Base-by-base conservation (phyloP, 1,140 invertebrate genomes). In the Aphidius gifuensis region DNA sequence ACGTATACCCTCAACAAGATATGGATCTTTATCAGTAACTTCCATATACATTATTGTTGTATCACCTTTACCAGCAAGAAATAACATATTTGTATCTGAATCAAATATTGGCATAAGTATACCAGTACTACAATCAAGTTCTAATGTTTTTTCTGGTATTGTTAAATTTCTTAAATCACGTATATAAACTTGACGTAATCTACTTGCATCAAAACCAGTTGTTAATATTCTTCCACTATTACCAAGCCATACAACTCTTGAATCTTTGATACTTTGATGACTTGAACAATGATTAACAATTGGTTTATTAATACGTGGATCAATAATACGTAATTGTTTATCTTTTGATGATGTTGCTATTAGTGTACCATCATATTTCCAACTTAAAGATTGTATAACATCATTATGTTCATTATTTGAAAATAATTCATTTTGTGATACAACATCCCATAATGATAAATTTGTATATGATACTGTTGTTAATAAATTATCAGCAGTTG, bases 1-100 rank as follows among this genome's bases (percentile, higher is more conserved):
- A 65, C 90, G 82, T 61, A 91, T 85, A 43, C 92, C 92, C 79
- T 95, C 92, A 60, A 90, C 89, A 1, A 95, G 76, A 74, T 87
- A 92, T 2, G 92, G 92, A 71, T 94, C 92, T 69, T 89, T 87
- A 62, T 94, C 91, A 40, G 85, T 88, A 1, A 95, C 85, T 81
- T 95, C 92, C 86, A 93, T 87, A 69, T 93, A 95, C 39, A 87
- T 82, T 50, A 95, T 93, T 0, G 92, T 92, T 0, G 90, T 92
- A 71, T 94, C 93, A 7, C 91, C 92, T 82, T 97, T 96, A n/a
- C 93, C 94, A 68, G 91, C 90, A 44, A 97, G 79, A 79, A 97
- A 97, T 32, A 97, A 82, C 94, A 97, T 96, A 66, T 92, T 91
- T 23, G 95, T 97, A 69, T 97, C 94, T 43, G 90, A 78, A 83